Conservation (phyloP, 2,888 invertebrate species). For the Phortica magna region DNA sequence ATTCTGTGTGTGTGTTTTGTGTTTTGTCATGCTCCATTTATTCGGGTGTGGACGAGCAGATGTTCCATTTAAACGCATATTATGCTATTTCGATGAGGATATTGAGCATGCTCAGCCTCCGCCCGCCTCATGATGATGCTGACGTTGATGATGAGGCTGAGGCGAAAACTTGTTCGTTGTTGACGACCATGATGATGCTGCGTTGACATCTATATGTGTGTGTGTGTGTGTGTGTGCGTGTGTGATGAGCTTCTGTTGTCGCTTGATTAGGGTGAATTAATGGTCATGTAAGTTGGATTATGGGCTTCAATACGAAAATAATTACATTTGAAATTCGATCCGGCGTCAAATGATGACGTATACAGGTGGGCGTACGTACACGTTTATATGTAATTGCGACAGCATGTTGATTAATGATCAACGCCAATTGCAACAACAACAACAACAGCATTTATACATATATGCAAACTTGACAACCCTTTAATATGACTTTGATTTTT, state of each 20-base stretch:
- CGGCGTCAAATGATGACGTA: constrained; percentile 59
- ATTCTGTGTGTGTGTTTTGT: constrained; percentile 68
- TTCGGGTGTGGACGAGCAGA: constrained; percentile 78
- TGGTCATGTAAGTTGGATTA: constrained; percentile 78
- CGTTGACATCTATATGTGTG: constrained; percentile 59
- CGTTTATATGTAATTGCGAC: constrained; percentile 28
- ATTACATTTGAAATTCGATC: constrained; percentile 77
- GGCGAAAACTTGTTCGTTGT: constrained; percentile 42
- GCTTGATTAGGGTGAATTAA: constrained; percentile 77
- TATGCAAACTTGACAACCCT: constrained; percentile 21
- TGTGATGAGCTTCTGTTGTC: constrained; percentile 45
- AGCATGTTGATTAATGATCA: constrained; percentile 59
- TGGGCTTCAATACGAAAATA: constrained; percentile 75
- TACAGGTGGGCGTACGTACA: constrained; percentile 40
- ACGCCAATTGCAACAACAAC: background rate
- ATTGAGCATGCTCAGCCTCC: constrained; percentile 27
- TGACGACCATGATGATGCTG: constrained; percentile 54
- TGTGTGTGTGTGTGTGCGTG: constrained; percentile 6
- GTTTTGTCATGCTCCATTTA: constrained; percentile 79
- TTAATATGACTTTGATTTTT: constrained; percentile 56
- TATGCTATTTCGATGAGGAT: constrained; percentile 56
- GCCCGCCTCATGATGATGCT: no score
- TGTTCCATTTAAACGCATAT: constrained; percentile 78
- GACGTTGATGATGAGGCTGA: constrained; percentile 31
- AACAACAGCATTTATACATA: no score